These are phyloP conservation scores for Actinernus sp. DNA, from an alignment of 92 coral and sea anemone genomes.

Conservation along the genomic window DNA sequence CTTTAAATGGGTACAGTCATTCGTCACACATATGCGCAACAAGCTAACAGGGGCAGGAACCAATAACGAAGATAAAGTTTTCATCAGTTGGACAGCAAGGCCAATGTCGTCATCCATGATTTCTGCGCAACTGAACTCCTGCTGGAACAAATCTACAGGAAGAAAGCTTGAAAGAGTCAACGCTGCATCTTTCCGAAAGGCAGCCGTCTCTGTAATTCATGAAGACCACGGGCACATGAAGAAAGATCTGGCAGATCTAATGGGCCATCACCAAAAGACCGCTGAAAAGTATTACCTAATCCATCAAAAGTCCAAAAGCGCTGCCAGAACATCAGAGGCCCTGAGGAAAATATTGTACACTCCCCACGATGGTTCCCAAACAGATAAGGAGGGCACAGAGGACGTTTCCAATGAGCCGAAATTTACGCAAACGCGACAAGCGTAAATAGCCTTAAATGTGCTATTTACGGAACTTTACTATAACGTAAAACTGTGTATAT, in stretches of 20 bases:
- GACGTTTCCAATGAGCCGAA: no score
- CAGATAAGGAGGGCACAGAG: background rate
- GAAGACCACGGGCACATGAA: conserved; percentile 38
- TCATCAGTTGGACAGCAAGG: conserved; percentile 40
- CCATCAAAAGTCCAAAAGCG: conserved; percentile 47
- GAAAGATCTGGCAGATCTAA: conserved; percentile 46
- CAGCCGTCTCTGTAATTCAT: conserved; percentile 54
- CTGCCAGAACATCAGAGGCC: conserved; percentile 54
- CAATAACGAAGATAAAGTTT: conserved; percentile 20
- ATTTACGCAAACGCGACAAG: no score
- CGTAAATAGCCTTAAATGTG: no score
- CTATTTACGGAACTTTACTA: no score
- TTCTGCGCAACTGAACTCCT: conserved; percentile 50
- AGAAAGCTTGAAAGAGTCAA: conserved; percentile 9
- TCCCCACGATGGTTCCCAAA: background rate
- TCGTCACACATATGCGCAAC: conserved; percentile 30
- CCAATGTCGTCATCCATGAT: conserved; percentile 54
- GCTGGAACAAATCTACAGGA: conserved; percentile 52
- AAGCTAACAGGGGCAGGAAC: conserved; percentile 22
- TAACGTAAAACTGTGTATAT: no score
- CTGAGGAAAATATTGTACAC: conserved; percentile 32
- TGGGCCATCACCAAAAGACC: conserved; percentile 42
- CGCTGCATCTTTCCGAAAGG: conserved; percentile 51
- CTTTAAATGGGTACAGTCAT: conserved; percentile 17
- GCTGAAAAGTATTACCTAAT: conserved; percentile 44